Conservation (phyloP, 2,888 invertebrate genomes). For the Hybos culiciformis region DNA sequence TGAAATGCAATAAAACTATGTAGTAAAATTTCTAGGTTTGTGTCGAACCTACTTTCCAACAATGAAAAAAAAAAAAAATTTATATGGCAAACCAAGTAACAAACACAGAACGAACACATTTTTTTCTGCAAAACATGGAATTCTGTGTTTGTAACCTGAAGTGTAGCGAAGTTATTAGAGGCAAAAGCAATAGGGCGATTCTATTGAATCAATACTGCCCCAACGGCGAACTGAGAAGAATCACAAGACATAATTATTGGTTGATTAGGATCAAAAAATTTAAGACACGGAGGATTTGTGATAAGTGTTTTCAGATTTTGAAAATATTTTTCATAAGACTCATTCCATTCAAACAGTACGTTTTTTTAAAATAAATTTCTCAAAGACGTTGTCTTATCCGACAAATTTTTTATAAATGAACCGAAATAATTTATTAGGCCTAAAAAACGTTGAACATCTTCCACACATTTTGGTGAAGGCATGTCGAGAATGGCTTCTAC, state of each 20-base stretch:
- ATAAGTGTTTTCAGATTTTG: neutral
- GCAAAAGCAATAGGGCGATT: slow-evolving; percentile 3
- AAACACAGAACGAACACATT: no score
- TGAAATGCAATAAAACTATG: no score
- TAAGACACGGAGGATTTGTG: slow-evolving; percentile 1
- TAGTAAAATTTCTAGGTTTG: no score
- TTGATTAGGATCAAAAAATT: slow-evolving; percentile 1
- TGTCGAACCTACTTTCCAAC: no score
- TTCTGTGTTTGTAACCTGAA: no score
- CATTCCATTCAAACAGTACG: slow-evolving; percentile 7
- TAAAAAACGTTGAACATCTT: slow-evolving; percentile 11
- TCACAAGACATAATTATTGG: slow-evolving; percentile 1
- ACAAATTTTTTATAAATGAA: slow-evolving; percentile 15
- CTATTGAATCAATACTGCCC: slow-evolving; percentile 4
- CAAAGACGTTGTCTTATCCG: slow-evolving; percentile 10
- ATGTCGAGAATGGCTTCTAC: slow-evolving; percentile 5
- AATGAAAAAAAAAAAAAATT: no score
- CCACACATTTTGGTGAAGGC: slow-evolving; percentile 1
- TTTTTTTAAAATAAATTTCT: slow-evolving; percentile 7
- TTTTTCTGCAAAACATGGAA: no score
- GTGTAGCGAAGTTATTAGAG: no score
- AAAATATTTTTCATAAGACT: slow-evolving; percentile 2
- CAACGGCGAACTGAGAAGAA: slow-evolving; percentile 10
- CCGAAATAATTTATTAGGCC: slow-evolving; percentile 15
- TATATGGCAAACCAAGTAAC: no score